These are phyloP conservation scores for Atta texana DNA, from an alignment of 1,140 invertebrate genomes.

Conservation along the genomic window DNA sequence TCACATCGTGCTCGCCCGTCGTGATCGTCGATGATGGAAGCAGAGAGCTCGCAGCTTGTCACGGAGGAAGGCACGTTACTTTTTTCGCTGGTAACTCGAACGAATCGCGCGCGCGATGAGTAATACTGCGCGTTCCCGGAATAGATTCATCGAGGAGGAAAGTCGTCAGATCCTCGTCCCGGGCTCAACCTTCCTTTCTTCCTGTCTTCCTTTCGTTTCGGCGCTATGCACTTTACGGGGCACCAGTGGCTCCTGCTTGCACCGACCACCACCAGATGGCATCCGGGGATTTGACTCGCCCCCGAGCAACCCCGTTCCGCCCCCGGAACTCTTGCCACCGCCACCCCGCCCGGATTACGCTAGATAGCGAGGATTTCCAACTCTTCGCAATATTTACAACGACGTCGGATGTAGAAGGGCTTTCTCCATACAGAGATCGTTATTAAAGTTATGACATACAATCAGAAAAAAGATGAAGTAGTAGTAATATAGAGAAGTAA, in stretches of 20 bases:
- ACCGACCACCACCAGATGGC: constrained; percentile 79
- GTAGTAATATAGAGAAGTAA: not conserved
- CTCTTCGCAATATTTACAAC: constrained; percentile 35
- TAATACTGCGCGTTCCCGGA: not conserved
- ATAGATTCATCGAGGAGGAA: constrained; percentile 22
- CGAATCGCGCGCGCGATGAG: constrained; percentile 30
- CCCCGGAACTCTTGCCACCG: constrained; percentile 68
- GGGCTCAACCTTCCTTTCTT: constrained; percentile 62
- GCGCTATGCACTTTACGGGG: constrained; percentile 82
- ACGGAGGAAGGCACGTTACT: constrained; percentile 44
- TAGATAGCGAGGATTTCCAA: constrained; percentile 34
- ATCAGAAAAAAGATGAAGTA: not conserved
- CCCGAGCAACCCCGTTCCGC: constrained; percentile 74
- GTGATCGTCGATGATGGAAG: constrained; percentile 38
- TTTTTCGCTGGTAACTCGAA: constrained; percentile 29
- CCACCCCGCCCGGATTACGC: constrained; percentile 78
- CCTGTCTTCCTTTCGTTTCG: constrained; percentile 77
- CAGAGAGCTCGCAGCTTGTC: constrained; percentile 30
- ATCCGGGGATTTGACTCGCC: constrained; percentile 60
- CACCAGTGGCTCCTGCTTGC: constrained; percentile 78
- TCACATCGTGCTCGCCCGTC: constrained; percentile 25
- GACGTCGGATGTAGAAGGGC: not conserved
- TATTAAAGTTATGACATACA: constrained; percentile 18
- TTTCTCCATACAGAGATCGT: not conserved
- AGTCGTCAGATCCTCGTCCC: constrained; percentile 65